Evolutionary conservation across 2,113 vertebrate species (phyloP), one percentile per base, ranked within the genome.

Genomic region (Bungarus multicinctus): DNA sequence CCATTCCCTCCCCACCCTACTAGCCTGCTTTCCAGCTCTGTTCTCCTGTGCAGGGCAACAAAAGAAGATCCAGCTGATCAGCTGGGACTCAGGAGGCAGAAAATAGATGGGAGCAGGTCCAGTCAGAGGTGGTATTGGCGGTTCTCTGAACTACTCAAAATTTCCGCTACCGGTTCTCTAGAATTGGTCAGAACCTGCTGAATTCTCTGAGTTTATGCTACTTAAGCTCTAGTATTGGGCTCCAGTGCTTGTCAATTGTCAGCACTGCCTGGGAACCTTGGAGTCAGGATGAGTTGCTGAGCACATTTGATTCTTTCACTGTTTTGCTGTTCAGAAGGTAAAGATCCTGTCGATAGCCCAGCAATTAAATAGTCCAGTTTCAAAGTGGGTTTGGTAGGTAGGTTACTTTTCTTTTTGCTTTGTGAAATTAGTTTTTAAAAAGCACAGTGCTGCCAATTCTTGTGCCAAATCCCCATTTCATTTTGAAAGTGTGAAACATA

Each of bases 321-420:
- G 0, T 0, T 23, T 52, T 86, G 90, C 45, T 45, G 93, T 45
- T 52, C 47, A 87, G 90, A 91, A 18, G 93, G 91, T 95, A 94
- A 91, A 89, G 52, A 93, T 74, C 87, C 34, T 27, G 53, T 88
- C 69, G 92, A 95, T 91, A 89, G 94, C 90, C 74, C 50, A 90
- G 52, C 93, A 81, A 22, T 16, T 69, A 69, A 92, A 95, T 91
- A 89, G 92, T 88, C 88, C 50, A 87, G 54, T 93, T 96, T 27
- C n/a, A 30, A 91, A 93, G 94, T 89, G 92, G 93, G 93, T 20
- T 55, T 57, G 53, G 20, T n/a, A 53, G 6, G 14, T 54, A 30
- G 53, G 53, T 88, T 88, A 10, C 16, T 57, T 58, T 60, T 57
- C 52, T 10, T 25, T 50, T 39, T 20, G 16, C 22, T 4, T 93